A percentile compares a stretch with the other conserved stretches of the same genome.
Conservation (phyloP, 2,888 invertebrate species). For the Antheraea assamensis region DNA sequence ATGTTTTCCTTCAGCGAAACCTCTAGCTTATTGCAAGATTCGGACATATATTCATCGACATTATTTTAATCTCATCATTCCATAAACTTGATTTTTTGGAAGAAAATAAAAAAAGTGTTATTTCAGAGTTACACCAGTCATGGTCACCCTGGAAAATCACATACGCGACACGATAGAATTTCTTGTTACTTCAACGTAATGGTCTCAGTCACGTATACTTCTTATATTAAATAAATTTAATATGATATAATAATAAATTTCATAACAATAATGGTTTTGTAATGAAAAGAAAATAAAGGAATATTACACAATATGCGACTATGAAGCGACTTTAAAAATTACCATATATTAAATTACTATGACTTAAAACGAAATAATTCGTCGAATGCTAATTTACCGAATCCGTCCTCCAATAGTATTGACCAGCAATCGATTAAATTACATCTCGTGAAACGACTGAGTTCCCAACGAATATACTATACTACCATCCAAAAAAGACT, state of each 20-base stretch:
- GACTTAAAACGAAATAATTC: too few relatives aligned
- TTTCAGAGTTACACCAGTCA: background rate
- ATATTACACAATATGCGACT: background rate
- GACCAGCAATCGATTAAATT: too few relatives aligned
- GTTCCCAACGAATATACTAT: too few relatives aligned
- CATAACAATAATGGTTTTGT: background rate
- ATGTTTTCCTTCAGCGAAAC: too few relatives aligned
- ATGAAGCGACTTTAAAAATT: background rate
- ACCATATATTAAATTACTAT: background rate
- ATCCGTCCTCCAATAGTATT: too few relatives aligned
- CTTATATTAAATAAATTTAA: slow-evolving; percentile 5
- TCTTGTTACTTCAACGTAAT: slow-evolving; percentile 30
- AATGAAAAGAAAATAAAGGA: background rate
- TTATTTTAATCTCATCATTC: too few relatives aligned
- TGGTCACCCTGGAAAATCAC: slow-evolving; percentile 28
- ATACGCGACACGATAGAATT: slow-evolving; percentile 33
- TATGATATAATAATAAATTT: slow-evolving; percentile 2
- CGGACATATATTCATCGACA: too few relatives aligned
- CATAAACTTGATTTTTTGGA: too few relatives aligned
- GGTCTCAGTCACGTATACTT: slow-evolving; percentile 28
- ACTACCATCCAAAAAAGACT: too few relatives aligned
- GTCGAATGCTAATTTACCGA: too few relatives aligned
- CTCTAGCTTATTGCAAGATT: too few relatives aligned
- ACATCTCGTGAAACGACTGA: too few relatives aligned
- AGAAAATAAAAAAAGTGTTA: background rate